Evolutionary conservation across 2,888 invertebrate genomes (phyloP).

Genomic region (Caenorhabditis wallacei): DNA sequence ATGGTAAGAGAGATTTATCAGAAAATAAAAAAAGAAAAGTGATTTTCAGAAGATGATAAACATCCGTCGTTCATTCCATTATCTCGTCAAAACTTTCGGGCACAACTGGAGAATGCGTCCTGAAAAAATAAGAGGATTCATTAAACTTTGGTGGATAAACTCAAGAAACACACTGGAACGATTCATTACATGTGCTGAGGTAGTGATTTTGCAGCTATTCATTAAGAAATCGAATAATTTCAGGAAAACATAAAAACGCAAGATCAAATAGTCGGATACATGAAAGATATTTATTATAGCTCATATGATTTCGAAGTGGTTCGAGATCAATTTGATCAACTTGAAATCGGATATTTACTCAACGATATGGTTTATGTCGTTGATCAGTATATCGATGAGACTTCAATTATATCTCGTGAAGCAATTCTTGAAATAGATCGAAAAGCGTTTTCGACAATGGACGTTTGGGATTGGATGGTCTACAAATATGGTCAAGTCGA

Average conservation of each 20-base stretch:
- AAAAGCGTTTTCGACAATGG: slow-evolving; percentile 13
- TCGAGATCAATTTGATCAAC: slow-evolving; percentile 1
- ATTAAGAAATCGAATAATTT: background rate
- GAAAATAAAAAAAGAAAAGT: background rate
- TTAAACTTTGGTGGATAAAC: slow-evolving; percentile 49
- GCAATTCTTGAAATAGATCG: background rate
- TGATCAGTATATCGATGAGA: slow-evolving; percentile 43
- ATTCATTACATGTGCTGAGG: slow-evolving; percentile 17
- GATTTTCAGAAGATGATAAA: slow-evolving; percentile 2
- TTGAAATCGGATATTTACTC: slow-evolving; percentile 26
- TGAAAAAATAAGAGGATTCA: background rate
- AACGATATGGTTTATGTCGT: slow-evolving; percentile 32
- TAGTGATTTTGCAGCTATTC: too few relatives aligned
- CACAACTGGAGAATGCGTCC: background rate
- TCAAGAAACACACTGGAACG: slow-evolving; percentile 10
- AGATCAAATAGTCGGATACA: background rate
- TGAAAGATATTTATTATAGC: background rate
- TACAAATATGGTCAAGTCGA: background rate
- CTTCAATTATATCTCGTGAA: background rate
- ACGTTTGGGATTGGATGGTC: background rate
- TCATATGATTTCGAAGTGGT: background rate
- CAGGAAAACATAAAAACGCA: background rate
- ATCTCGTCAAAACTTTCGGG: slow-evolving; percentile 11
- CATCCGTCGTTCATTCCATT: slow-evolving; percentile 14
- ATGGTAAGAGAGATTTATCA: slow-evolving; percentile 15